Percentiles rank a stretch among this genome's conserved stretches.
Evolutionary conservation across 2,113 vertebrate genomes (phyloP).

Genomic region (Montifringilla adamsi): DNA sequence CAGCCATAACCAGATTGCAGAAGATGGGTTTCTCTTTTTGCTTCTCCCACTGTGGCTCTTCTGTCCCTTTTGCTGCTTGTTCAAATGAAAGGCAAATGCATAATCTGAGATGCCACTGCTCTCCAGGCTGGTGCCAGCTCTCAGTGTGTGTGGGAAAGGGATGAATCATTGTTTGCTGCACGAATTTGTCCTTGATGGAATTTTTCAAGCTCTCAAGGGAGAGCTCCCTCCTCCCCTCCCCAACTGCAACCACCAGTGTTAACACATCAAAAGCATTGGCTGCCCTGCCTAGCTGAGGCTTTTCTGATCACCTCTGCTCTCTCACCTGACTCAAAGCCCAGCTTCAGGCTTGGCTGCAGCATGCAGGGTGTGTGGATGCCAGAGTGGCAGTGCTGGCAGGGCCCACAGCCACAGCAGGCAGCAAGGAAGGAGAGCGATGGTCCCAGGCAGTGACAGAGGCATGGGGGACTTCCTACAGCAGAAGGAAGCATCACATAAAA

Average conservation of each 20-base stretch:
- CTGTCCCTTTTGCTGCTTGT: not conserved
- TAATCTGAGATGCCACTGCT: conserved; percentile 35
- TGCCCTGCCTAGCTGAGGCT: not conserved
- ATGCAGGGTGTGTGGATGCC: fast-evolving
- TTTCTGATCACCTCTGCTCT: not conserved
- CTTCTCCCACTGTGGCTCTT: not conserved
- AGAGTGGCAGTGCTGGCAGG: fast-evolving
- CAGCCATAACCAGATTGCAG: not conserved
- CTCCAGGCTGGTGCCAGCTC: not conserved
- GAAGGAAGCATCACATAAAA: not conserved
- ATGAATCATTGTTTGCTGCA: conserved; percentile 57
- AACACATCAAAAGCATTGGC: not conserved
- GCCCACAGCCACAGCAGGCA: not conserved
- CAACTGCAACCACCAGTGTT: not conserved
- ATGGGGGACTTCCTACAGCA: not conserved
- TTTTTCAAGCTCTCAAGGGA: conserved; percentile 46
- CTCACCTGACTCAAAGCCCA: not conserved
- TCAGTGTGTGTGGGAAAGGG: conserved; percentile 2
- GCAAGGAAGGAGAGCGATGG: fast-evolving
- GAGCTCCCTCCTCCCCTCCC: not conserved
- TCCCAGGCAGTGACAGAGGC: not conserved
- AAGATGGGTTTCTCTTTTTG: conserved; percentile 5
- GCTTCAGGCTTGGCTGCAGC: not conserved
- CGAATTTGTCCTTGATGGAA: conserved; percentile 22
- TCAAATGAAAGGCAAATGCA: conserved; percentile 21